Evolutionary conservation across 2,888 invertebrate species (phyloP).

Genomic region (Caenorhabditis sp.): DNA sequence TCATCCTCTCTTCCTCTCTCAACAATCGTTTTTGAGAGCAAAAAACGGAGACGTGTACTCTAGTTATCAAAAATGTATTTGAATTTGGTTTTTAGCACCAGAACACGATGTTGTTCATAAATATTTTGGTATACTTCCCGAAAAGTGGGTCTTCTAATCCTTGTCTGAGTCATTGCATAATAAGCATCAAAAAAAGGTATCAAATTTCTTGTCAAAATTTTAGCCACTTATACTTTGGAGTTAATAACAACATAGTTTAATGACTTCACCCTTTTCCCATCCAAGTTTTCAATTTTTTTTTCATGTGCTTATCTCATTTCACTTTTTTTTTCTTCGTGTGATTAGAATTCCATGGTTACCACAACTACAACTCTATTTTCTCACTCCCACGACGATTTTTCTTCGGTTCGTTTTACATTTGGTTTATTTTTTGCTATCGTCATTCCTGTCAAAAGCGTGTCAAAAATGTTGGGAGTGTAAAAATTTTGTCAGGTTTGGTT

Average conservation of each 20-base stretch:
- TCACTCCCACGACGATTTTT: constrained; percentile 4
- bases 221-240: not conserved
- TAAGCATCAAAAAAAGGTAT: not conserved
- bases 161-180: not conserved
- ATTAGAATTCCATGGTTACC: constrained; percentile 7
- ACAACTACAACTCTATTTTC: not conserved
- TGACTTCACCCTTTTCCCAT: not conserved
- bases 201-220: not conserved
- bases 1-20: not conserved
- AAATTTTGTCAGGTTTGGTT: too few relatives aligned
- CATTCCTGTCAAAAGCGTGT: not conserved
- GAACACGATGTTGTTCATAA: not conserved
- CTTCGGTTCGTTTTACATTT: not conserved
- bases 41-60: not conserved
- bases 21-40: not conserved
- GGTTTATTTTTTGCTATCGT: constrained; percentile 1
- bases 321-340: not conserved
- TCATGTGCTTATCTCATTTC: not conserved
- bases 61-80: constrained; percentile 1
- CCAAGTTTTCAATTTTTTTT: too few relatives aligned
- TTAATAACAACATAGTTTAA: not conserved
- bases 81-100: not conserved
- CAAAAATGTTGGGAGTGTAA: not conserved
- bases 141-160: not conserved
- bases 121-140: not conserved